A percentile compares a stretch with the other conserved stretches of the same genome.
Evolutionary conservation across 1,140 invertebrate species (phyloP).

Genomic region (Dolichoris vasculosae): DNA sequence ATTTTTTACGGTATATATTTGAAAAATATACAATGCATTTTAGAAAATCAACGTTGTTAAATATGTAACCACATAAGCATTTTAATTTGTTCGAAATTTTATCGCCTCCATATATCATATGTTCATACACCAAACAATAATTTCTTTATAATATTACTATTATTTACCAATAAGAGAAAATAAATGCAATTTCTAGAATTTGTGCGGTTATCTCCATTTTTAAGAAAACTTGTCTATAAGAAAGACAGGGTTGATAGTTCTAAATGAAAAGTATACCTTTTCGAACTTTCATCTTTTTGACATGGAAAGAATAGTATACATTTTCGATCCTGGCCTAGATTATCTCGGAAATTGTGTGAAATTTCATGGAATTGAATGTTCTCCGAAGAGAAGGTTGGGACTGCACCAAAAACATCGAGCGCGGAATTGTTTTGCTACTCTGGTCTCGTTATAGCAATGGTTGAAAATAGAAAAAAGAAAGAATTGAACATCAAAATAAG

Average conservation of each 20-base stretch:
- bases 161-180: neutral
- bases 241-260: neutral
- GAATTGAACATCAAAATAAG: neutral
- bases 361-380: slow-evolving; percentile 42
- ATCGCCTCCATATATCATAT: too few relatives aligned
- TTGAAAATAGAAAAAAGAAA: neutral
- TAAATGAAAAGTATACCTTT: neutral
- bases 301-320: neutral
- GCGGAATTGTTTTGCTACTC: slow-evolving; percentile 37
- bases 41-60: too few relatives aligned
- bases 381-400: neutral
- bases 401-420: slow-evolving; percentile 7
- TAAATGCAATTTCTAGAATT: neutral
- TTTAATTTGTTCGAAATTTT: too few relatives aligned
- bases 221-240: neutral
- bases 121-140: neutral
- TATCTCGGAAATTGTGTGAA: neutral
- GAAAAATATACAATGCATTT: too few relatives aligned
- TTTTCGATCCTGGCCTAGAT: neutral
- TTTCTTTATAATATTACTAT: neutral
- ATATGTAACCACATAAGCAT: too few relatives aligned
- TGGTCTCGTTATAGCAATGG: slow-evolving; percentile 10
- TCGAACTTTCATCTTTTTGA: neutral
- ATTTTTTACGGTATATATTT: neutral
- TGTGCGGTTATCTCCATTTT: neutral